Percentiles rank a stretch among this genome's conserved stretches.
phyloP scores from a whole-genome alignment of 2,113 vertebrate genomes.

The Paramisgurnus dabryanus region DNA sequence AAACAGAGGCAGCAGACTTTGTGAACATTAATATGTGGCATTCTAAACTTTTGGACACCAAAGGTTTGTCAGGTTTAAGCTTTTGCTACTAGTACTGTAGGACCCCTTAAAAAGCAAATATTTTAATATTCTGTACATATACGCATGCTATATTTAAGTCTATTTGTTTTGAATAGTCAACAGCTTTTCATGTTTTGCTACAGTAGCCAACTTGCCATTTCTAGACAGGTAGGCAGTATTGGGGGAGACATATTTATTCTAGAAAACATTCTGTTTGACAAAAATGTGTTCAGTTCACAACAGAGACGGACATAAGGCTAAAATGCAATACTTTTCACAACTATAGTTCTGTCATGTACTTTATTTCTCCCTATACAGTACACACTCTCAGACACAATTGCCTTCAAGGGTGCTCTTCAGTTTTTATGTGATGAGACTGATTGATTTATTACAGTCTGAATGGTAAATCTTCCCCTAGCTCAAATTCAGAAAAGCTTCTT shows the following conservation, averaged over 20 bases:
- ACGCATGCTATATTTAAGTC: not conserved
- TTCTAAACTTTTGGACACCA: not conserved
- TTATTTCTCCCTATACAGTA: constrained; percentile 6
- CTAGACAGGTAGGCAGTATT: not conserved
- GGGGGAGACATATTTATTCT: not conserved
- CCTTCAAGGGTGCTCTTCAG: constrained; percentile 21
- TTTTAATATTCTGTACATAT: not conserved
- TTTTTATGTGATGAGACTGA: constrained; percentile 33
- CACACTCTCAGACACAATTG: not conserved
- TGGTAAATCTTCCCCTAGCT: constrained; percentile 20
- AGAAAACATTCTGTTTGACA: not conserved
- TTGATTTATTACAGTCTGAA: constrained; percentile 41
- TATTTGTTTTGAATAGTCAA: not conserved
- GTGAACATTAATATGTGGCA: not conserved
- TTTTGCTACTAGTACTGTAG: no score
- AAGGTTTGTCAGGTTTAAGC: no score
- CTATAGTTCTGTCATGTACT: constrained; percentile 7
- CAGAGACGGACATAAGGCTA: not conserved
- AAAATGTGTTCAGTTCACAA: not conserved
- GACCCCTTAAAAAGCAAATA: no score
- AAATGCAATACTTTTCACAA: not conserved
- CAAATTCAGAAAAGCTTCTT: not conserved
- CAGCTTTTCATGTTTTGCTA: not conserved
- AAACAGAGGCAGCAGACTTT: no score
- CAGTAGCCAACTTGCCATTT: not conserved